Evolutionary conservation across 2,888 invertebrate species (phyloP), one percentile per base, ranked within the genome.

Genomic region (Ormia ochracea): DNA sequence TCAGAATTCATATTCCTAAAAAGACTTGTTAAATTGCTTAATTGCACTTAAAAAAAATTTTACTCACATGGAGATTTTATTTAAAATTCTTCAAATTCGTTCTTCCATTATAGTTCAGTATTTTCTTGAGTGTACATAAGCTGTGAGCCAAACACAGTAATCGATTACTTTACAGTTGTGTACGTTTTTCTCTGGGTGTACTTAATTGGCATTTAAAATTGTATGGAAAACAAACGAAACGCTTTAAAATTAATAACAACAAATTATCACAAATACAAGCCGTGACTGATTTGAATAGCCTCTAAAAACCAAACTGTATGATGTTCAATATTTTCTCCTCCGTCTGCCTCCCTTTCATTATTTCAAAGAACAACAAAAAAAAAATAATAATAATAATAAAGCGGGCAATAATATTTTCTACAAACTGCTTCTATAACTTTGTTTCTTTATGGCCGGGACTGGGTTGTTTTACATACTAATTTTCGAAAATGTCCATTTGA

Each of bases 401-500:
- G 65, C 33, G 38, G 38, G 4, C 14, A 38, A 38, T 38, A 38
- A 38, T 4, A 59, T 72, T 65, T 65, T 78, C 59, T 65, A 52
- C 21, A 48, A 28, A 28, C 52, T n/a, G 14, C 59, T 73, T 63
- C 45, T 45, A 66, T 66, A 74, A 63, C 38, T 63, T 72, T 72
- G 61, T 68, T 66, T 76, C 58, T 68, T 73, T 56, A 68, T 63
- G 54, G 5, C 7, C 28, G 59, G n/a, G 28, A 45, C 52, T 54
- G 21, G 54, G 63, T 54, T 74, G 52, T 68, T 72, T 73, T 76
- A 76, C 72, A 76, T 58, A 73, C 72, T 63, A 76, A 72, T 80
- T 76, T 80, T 76, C 45, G 43, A 80, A 80, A 80, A 80, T 80
- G 80, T 80, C 80, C 56, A 80, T 76, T 80, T 80, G 80, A 80